A percentile compares a stretch with the other conserved stretches of the same genome.
These are phyloP conservation scores for Arenaria interpres DNA, from an alignment of 2,113 vertebrate genomes.

Conservation along the genomic window DNA sequence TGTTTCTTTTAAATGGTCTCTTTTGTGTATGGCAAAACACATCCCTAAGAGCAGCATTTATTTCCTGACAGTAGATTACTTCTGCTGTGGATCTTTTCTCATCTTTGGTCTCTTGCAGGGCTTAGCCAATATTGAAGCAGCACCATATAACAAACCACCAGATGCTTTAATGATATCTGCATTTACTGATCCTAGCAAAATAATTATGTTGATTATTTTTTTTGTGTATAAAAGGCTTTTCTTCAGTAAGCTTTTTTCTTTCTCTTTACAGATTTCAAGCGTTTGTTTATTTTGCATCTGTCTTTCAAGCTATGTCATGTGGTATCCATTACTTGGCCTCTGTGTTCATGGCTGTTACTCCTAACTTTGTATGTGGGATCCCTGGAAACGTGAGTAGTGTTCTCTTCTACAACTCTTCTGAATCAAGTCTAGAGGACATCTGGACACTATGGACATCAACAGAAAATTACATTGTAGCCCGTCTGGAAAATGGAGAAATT, in stretches of 20 bases:
- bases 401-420: constrained; percentile 79
- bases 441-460: constrained; percentile 74
- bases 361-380: constrained; percentile 81
- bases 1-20: not conserved
- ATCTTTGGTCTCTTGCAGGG: not conserved
- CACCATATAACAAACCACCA: not conserved
- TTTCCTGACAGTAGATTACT: not conserved
- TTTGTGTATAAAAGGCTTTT: not conserved
- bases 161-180: not conserved
- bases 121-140: not conserved
- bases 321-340: constrained; percentile 94
- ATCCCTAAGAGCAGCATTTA: not conserved
- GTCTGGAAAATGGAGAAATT: constrained; percentile 79
- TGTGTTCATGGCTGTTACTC: constrained; percentile 88
- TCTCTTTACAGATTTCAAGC: constrained; percentile 85
- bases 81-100: not conserved
- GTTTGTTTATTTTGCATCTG: constrained; percentile 87
- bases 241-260: constrained; percentile 2
- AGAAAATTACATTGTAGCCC: constrained; percentile 78
- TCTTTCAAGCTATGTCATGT: constrained; percentile 89
- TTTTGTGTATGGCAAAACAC: not conserved
- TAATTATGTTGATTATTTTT: not conserved
- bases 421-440: constrained; percentile 73
- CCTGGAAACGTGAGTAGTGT: constrained; percentile 82
- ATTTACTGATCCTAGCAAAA: not conserved